These are phyloP conservation scores for Drosophila rubida DNA, from an alignment of 2,888 invertebrate genomes.

Conservation along the genomic window DNA sequence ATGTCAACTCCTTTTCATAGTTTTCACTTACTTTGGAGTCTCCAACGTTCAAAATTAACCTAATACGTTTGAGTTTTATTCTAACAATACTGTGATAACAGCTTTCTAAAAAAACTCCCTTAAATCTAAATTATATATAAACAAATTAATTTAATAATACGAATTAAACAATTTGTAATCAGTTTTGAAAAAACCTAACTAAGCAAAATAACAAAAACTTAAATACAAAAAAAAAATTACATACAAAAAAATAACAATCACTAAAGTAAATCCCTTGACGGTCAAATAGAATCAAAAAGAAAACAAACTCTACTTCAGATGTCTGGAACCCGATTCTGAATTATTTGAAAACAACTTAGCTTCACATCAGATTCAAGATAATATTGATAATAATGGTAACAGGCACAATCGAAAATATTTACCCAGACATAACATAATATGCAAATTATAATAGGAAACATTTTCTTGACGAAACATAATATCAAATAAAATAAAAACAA, in stretches of 20 bases:
- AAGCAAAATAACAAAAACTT: not conserved
- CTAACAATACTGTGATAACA: constrained; percentile 75
- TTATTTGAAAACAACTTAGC: not conserved
- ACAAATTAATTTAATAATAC: constrained; percentile 15
- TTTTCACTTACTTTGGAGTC: constrained; percentile 10
- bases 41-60: constrained; percentile 25
- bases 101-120: constrained; percentile 53
- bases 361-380: not conserved
- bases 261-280: not conserved
- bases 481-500: constrained; percentile 62
- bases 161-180: constrained; percentile 11
- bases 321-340: not conserved
- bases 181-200: not conserved
- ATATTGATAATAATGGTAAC: constrained; percentile 20
- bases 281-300: not conserved
- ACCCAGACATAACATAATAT: constrained; percentile 63
- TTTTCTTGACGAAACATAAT: constrained; percentile 53
- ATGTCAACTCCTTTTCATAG: not conserved
- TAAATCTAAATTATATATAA: constrained; percentile 26
- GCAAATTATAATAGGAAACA: constrained; percentile 55
- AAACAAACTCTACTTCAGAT: not conserved
- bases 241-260: not conserved
- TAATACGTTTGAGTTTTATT: constrained; percentile 32
- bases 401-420: constrained; percentile 27
- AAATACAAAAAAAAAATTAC: not conserved